phyloP scores from a whole-genome alignment of 2,888 invertebrate genomes.

The Drosophila stalkeri region DNA sequence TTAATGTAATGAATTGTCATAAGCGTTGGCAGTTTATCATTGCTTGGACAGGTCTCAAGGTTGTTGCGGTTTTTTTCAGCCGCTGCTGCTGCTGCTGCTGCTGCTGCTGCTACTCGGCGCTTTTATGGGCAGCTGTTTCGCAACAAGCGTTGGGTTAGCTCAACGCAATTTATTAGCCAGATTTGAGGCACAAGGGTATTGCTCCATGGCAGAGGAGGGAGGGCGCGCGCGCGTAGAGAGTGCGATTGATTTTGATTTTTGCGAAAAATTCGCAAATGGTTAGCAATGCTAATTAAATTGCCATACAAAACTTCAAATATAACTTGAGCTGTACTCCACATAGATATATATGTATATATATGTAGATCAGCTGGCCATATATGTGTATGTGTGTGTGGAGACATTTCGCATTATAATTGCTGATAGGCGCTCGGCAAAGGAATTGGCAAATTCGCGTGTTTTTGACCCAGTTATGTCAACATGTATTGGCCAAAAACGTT shows the following conservation, averaged over 20 bases:
- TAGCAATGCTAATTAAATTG: conserved; percentile 66
- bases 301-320: conserved; percentile 32
- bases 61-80: conserved; percentile 38
- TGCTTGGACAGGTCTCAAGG: conserved; percentile 57
- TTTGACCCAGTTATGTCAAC: conserved; percentile 61
- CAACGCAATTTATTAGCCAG: conserved; percentile 66
- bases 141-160: conserved; percentile 54
- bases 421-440: conserved; percentile 38
- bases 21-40: conserved; percentile 58
- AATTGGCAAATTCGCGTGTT: conserved; percentile 53
- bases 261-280: conserved; percentile 53
- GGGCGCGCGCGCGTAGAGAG: conserved; percentile 2
- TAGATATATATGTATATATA: conserved; percentile 13
- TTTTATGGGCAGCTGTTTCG: conserved; percentile 57
- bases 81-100: conserved; percentile 13
- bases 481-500: conserved; percentile 24
- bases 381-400: not conserved
- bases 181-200: conserved; percentile 68
- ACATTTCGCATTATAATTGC: conserved; percentile 32
- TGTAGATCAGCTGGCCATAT: conserved; percentile 7
- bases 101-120: conserved; percentile 17
- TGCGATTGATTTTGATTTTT: conserved; percentile 62
- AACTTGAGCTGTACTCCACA: conserved; percentile 1
- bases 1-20: conserved; percentile 53
- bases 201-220: conserved; percentile 30